phyloP scores from a whole-genome alignment of 2,888 invertebrate genomes.

The Mythimna albipuncta region DNA sequence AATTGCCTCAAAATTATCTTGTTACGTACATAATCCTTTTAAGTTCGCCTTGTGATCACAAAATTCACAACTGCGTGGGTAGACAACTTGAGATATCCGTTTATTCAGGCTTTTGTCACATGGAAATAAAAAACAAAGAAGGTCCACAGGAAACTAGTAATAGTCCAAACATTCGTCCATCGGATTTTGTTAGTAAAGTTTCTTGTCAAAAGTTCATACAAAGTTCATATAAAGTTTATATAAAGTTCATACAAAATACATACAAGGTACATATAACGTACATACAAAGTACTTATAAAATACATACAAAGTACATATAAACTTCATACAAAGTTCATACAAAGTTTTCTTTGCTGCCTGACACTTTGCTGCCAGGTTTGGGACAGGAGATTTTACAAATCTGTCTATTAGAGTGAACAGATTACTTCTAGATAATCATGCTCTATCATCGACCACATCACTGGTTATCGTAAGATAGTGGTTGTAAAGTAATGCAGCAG shows the following conservation, averaged over 20 bases:
- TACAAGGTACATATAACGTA: not conserved
- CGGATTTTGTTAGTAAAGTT: too few species aligned
- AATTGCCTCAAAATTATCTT: conserved; percentile 21
- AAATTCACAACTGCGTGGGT: conserved; percentile 6
- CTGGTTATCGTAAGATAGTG: too few species aligned
- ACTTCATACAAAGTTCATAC: not conserved
- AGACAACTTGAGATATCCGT: conserved; percentile 21
- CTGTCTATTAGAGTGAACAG: too few species aligned
- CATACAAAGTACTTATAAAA: too few species aligned
- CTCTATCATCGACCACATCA: too few species aligned
- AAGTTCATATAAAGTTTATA: not conserved
- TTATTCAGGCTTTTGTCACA: conserved; percentile 11
- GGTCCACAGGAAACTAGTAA: not conserved
- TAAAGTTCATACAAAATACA: not conserved
- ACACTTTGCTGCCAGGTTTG: too few species aligned
- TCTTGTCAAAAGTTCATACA: not conserved
- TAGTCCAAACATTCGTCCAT: not conserved
- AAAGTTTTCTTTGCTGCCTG: not conserved
- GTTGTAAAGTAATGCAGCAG: too few species aligned
- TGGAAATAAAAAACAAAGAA: conserved; percentile 18
- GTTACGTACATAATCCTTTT: conserved; percentile 23
- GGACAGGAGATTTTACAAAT: too few species aligned
- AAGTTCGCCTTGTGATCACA: conserved; percentile 18
- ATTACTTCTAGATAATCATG: too few species aligned
- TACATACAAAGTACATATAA: too few species aligned